A percentile compares a stretch with the other conserved stretches of the same genome.
Conservation (phyloP, 1,140 invertebrate genomes). For the Cyclargus thomasi region DNA sequence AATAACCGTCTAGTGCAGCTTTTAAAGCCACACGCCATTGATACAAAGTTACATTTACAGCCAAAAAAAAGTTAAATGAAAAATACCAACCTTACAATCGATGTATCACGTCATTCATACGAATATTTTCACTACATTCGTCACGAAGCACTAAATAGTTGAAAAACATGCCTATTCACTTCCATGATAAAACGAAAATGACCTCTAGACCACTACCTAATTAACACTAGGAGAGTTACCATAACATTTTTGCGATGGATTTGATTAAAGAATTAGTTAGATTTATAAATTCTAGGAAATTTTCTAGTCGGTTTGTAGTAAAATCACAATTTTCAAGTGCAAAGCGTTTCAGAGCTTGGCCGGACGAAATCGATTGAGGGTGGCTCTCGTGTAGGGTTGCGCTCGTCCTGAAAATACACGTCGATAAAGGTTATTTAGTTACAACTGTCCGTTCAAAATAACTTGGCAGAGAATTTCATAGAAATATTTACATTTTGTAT, state of each 20-base stretch:
- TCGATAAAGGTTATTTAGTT: not conserved
- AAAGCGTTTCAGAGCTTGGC: constrained; percentile 38
- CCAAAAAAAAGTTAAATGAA: not conserved
- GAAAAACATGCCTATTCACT: not conserved
- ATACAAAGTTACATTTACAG: not conserved
- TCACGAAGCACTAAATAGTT: not conserved
- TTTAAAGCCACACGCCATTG: not conserved
- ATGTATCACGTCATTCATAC: not conserved
- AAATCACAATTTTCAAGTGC: not conserved
- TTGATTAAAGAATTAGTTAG: not conserved
- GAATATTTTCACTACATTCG: not conserved
- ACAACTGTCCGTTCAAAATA: not conserved
- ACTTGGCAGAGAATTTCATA: not conserved
- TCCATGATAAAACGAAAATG: not conserved
- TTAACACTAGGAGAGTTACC: not conserved
- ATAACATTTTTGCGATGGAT: not conserved
- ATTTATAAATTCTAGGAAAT: no score
- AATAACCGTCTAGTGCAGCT: no score
- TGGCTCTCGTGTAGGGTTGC: constrained; percentile 39
- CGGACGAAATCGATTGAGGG: constrained; percentile 59
- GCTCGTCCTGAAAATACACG: not conserved
- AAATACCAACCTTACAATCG: not conserved
- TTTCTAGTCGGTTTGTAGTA: not conserved
- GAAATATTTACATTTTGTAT: not conserved
- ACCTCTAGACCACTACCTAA: not conserved